Evolutionary conservation across 1,140 invertebrate species (phyloP).

Genomic region (Brachionus calyciflorus): DNA sequence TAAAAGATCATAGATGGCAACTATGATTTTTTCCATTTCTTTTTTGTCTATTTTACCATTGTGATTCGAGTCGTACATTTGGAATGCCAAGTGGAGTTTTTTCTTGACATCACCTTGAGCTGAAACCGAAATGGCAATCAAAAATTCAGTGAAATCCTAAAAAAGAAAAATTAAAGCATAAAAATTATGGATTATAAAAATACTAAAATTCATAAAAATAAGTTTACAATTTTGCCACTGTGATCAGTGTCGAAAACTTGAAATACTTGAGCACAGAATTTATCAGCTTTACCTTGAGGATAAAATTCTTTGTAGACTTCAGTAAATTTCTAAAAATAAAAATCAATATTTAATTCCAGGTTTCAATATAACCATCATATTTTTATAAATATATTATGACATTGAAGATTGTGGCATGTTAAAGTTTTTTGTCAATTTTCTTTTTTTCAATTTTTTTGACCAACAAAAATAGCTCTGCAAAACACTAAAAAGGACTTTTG

Average conservation of each 20-base stretch:
- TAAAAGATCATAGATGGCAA: constrained; percentile 55
- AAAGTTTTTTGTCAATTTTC: no score
- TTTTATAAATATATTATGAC: no score
- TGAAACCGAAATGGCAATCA: constrained; percentile 33
- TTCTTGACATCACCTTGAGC: constrained; percentile 31
- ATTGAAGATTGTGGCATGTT: no score
- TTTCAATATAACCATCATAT: no score
- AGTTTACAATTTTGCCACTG: constrained; percentile 31
- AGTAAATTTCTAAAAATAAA: constrained; percentile 40
- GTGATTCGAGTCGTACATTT: constrained; percentile 46
- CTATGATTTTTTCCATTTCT: constrained; percentile 46
- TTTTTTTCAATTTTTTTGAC: no score
- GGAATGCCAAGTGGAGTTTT: constrained; percentile 31
- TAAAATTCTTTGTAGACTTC: constrained; percentile 46
- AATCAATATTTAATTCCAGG: not conserved
- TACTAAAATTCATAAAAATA: not conserved
- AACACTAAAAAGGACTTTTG: no score
- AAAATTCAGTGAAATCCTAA: constrained; percentile 47
- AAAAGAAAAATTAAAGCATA: not conserved
- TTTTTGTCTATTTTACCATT: constrained; percentile 46
- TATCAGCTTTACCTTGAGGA: constrained; percentile 44
- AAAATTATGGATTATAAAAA: not conserved
- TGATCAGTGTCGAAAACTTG: constrained; percentile 41
- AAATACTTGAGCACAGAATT: constrained; percentile 47
- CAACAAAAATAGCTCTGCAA: no score